Evolutionary conservation across 1,140 invertebrate species (phyloP).

Genomic region (Streblospio benedicti): DNA sequence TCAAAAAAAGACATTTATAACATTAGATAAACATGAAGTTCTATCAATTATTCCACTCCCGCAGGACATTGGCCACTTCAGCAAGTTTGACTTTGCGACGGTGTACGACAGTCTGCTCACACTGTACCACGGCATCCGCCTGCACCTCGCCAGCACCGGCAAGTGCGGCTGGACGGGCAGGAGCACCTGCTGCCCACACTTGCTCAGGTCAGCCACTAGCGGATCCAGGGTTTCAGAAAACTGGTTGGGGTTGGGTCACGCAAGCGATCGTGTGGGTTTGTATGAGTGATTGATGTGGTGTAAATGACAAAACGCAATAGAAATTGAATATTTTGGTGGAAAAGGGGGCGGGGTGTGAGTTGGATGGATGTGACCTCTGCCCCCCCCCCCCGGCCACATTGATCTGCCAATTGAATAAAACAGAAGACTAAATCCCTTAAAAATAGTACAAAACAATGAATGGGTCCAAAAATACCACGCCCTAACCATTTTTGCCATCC

Average conservation of each 20-base stretch:
- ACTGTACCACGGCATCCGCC: not conserved
- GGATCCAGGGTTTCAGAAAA: not conserved
- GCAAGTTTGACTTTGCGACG: not conserved
- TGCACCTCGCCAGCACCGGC: not conserved
- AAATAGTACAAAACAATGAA: too few species aligned
- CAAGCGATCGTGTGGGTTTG: not conserved
- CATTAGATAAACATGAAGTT: too few species aligned
- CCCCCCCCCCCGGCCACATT: too few species aligned
- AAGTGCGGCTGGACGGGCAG: not conserved
- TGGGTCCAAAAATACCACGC: too few species aligned
- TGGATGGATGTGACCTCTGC: not conserved
- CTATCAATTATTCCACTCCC: too few species aligned
- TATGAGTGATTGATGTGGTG: not conserved
- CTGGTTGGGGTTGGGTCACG: not conserved
- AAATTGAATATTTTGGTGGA: not conserved
- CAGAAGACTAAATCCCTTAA: too few species aligned
- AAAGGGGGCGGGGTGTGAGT: not conserved
- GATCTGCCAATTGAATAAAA: too few species aligned
- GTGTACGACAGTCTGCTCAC: constrained; percentile 8
- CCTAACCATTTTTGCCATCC: too few species aligned
- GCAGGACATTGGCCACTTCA: not conserved
- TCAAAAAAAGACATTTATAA: too few species aligned
- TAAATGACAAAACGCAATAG: not conserved
- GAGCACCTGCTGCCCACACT: not conserved
- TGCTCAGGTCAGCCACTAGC: not conserved